Evolutionary conservation across 1,140 invertebrate species (phyloP).

Genomic region (Aphaenogaster floridana): DNA sequence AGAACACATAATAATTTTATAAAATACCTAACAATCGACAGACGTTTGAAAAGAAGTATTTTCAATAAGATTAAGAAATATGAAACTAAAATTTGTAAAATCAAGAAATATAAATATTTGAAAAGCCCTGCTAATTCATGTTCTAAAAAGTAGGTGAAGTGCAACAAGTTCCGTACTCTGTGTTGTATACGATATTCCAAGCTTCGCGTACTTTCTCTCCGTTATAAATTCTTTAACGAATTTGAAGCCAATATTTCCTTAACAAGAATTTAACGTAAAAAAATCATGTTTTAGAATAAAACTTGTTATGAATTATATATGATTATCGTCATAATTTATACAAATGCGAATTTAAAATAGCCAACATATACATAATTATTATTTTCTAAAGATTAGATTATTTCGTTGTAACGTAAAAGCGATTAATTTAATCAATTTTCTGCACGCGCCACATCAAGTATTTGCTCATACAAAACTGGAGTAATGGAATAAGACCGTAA

Average conservation of each 20-base stretch:
- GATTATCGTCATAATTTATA: neutral
- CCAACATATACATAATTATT: neutral
- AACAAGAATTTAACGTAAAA: neutral
- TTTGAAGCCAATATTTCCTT: slow-evolving; percentile 12
- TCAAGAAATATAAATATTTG: slow-evolving; percentile 37
- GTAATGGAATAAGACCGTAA: slow-evolving; percentile 2
- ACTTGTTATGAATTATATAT: neutral
- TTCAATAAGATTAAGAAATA: neutral
- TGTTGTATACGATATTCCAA: slow-evolving; percentile 17
- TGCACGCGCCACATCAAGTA: neutral
- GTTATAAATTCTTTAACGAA: slow-evolving; percentile 37
- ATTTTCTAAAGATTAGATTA: neutral
- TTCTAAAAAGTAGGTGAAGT: slow-evolving; percentile 32
- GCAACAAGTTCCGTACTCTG: slow-evolving; percentile 34
- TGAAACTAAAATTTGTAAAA: neutral
- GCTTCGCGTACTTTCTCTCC: slow-evolving; percentile 21
- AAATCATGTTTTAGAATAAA: slow-evolving; percentile 20
- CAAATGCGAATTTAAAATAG: neutral
- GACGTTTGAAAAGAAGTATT: neutral
- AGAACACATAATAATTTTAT: neutral
- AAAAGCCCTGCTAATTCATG: neutral
- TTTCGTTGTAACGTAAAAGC: neutral
- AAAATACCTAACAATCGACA: neutral
- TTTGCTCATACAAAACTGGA: neutral
- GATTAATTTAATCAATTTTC: neutral